Conservation (phyloP, 2,113 vertebrate species). For the Albula glossodonta region DNA sequence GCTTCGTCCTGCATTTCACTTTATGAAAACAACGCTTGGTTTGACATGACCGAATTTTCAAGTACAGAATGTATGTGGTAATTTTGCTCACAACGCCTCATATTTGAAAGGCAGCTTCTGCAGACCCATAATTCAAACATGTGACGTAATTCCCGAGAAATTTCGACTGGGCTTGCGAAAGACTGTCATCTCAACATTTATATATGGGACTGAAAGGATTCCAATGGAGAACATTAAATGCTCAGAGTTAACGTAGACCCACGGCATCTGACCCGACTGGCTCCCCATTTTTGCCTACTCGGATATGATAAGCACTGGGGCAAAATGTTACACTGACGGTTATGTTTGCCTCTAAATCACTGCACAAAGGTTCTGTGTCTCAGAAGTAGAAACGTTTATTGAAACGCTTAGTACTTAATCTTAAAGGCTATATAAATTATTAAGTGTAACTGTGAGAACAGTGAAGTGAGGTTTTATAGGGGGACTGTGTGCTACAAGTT, state of each 20-base stretch:
- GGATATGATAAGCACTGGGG: not conserved
- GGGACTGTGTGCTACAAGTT: constrained; percentile 1
- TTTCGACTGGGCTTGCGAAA: constrained; percentile 18
- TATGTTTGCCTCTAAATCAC: not conserved
- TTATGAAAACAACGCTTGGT: not conserved
- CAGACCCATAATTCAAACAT: not conserved
- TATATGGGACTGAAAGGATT: not conserved
- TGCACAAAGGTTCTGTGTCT: not conserved
- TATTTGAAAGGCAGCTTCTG: constrained; percentile 16
- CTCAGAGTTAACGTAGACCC: not conserved
- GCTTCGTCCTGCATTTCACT: not conserved
- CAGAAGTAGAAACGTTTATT: constrained; percentile 9
- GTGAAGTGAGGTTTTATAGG: constrained; percentile 3
- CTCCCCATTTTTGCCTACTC: not conserved
- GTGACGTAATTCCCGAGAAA: constrained; percentile 3
- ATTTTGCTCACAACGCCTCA: not conserved
- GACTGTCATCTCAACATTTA: not conserved
- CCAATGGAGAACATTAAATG: not conserved
- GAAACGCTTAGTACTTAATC: constrained; percentile 1
- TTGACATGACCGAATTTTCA: not conserved
- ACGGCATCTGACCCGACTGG: not conserved
- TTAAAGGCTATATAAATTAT: constrained; percentile 5
- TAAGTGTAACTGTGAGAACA: constrained; percentile 16
- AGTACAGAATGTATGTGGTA: not conserved
- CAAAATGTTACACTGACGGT: constrained; percentile 11